phyloP scores from a whole-genome alignment of 2,797 vertebrate species.

The Argya squamiceps region DNA sequence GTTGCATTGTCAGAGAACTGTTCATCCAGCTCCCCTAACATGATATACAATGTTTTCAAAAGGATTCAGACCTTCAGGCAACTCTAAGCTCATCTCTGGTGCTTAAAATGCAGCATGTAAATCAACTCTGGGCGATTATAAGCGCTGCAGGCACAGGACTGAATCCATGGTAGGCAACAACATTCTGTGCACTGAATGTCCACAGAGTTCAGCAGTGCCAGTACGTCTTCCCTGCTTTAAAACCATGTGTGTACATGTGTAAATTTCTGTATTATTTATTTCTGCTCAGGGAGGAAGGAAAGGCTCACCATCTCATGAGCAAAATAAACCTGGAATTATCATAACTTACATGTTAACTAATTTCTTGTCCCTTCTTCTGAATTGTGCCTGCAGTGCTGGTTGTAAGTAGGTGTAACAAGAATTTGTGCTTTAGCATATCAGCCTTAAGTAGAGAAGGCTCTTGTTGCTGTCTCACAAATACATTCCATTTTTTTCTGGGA shows the following conservation, averaged over 20 bases:
- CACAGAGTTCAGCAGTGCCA: background rate
- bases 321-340: background rate
- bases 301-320: background rate
- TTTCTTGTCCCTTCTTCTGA: background rate
- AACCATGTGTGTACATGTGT: rapidly evolving
- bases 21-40: background rate
- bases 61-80: background rate
- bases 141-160: background rate
- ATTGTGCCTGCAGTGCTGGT: background rate
- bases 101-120: conserved; percentile 1
- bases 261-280: background rate
- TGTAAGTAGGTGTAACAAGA: background rate
- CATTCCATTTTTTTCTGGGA: background rate
- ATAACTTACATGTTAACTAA: background rate
- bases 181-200: background rate
- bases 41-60: background rate
- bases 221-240: rapidly evolving
- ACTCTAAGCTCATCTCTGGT: background rate
- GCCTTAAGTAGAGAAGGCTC: background rate
- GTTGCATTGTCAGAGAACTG: background rate
- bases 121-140: background rate
- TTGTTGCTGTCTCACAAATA: background rate
- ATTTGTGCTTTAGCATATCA: background rate
- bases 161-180: background rate
- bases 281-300: background rate